Percentiles rank a stretch among this genome's conserved stretches.
Conservation (phyloP, 1,140 invertebrate species). For the Akabosia matsudoensis region DNA sequence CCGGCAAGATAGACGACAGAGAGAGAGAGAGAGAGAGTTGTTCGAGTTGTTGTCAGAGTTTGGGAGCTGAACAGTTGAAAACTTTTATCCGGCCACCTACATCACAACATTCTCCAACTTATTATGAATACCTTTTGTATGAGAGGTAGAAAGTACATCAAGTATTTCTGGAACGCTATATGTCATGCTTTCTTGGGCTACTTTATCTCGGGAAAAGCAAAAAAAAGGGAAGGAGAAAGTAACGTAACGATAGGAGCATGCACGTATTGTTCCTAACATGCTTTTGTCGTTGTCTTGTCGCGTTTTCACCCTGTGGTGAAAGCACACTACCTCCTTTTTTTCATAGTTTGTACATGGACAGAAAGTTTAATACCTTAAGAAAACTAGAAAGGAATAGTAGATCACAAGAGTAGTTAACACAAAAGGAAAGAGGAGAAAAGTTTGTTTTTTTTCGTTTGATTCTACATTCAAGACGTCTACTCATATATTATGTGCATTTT, state of each 20-base stretch:
- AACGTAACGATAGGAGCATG: not conserved
- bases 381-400: not conserved
- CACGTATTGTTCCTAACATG: not conserved
- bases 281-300: not conserved
- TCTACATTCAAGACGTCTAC: conserved; percentile 8
- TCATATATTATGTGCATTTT: conserved; percentile 20
- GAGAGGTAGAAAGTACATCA: no score
- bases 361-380: no score
- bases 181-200: no score
- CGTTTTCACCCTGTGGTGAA: not conserved
- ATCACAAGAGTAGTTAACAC: not conserved
- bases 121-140: no score
- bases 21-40: not conserved
- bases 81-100: not conserved
- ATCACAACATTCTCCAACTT: no score
- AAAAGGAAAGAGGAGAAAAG: not conserved
- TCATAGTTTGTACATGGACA: no score
- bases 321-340: not conserved
- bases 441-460: not conserved
- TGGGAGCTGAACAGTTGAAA: not conserved
- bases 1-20: no score
- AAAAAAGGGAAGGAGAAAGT: not conserved
- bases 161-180: no score
- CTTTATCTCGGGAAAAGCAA: no score
- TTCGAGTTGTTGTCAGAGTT: not conserved